Evolutionary conservation across 2,888 invertebrate genomes (phyloP).

Genomic region (Neria commutata): DNA sequence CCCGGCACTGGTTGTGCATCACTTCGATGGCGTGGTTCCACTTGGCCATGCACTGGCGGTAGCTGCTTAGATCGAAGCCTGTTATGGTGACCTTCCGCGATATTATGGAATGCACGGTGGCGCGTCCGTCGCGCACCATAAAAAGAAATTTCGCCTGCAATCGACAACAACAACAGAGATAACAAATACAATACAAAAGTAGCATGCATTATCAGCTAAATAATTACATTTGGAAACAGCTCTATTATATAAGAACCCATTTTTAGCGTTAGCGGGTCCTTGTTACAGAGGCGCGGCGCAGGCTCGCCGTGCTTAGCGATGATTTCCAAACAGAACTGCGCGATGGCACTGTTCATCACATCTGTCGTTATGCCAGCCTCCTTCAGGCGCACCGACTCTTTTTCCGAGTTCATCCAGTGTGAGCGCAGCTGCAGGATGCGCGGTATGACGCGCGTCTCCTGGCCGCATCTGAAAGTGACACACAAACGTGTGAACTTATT

Average conservation of each 20-base stretch:
- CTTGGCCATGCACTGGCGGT: slow-evolving; percentile 91
- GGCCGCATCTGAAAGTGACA: slow-evolving; percentile 83
- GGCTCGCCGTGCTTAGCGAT: slow-evolving; percentile 96
- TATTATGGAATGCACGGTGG: slow-evolving; percentile 98
- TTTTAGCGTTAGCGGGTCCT: slow-evolving; percentile 97
- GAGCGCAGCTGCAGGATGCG: slow-evolving; percentile 92
- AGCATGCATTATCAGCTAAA: not conserved
- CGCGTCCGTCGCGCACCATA: slow-evolving; percentile 98
- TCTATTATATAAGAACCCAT: slow-evolving; percentile 94
- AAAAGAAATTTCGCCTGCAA: slow-evolving; percentile 88
- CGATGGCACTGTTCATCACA: slow-evolving; percentile 93
- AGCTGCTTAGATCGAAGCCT: slow-evolving; percentile 93
- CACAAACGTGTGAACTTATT: too few relatives aligned
- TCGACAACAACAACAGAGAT: not conserved
- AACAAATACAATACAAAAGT: slow-evolving; percentile 1
- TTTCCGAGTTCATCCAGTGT: slow-evolving; percentile 94
- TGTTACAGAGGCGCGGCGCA: slow-evolving; percentile 95
- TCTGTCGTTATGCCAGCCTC: slow-evolving; percentile 94
- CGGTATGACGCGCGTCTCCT: slow-evolving; percentile 96
- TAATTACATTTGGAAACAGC: slow-evolving; percentile 85
- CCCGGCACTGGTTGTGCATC: slow-evolving; percentile 93
- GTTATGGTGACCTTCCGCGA: slow-evolving; percentile 79
- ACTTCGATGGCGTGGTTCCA: slow-evolving; percentile 96
- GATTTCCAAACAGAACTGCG: slow-evolving; percentile 95
- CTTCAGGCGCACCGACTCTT: slow-evolving; percentile 86